These are phyloP conservation scores for Brachymystax lenok DNA, from an alignment of 2,797 vertebrate species.

Conservation along the genomic window DNA sequence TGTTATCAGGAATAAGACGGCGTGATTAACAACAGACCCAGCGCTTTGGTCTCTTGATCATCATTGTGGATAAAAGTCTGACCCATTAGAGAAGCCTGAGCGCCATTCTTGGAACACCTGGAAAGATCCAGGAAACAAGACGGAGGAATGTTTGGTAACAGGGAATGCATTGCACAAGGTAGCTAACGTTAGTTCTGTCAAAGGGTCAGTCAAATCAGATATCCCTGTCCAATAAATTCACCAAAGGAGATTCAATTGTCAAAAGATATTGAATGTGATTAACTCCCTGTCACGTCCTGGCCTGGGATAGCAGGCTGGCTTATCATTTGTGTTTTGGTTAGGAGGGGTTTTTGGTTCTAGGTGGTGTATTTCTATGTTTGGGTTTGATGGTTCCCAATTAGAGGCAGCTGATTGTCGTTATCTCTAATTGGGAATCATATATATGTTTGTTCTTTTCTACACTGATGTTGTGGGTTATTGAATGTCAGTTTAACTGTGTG, in stretches of 20 bases:
- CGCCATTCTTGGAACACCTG: slow-evolving; percentile 8
- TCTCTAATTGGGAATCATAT: no score
- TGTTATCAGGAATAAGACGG: slow-evolving; percentile 19
- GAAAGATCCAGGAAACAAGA: slow-evolving; percentile 12
- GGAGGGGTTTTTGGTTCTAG: no score
- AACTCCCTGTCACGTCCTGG: neutral
- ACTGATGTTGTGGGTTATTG: no score
- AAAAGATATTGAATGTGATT: neutral
- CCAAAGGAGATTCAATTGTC: neutral
- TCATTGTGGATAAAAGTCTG: slow-evolving; percentile 2
- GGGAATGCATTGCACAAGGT: neutral
- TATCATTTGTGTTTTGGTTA: no score
- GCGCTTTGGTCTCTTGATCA: neutral
- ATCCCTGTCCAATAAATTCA: neutral
- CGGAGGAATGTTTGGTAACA: neutral
- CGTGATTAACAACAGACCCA: slow-evolving; percentile 23
- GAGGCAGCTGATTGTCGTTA: no score
- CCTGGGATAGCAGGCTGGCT: no score
- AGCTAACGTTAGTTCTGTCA: neutral
- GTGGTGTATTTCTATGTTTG: no score
- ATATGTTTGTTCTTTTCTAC: no score
- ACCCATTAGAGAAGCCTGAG: slow-evolving; percentile 22
- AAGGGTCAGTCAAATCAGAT: neutral
- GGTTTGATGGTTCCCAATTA: no score
- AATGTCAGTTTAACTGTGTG: no score